Evolutionary conservation across 1,140 invertebrate genomes (phyloP).

Genomic region (Myzus persicae): DNA sequence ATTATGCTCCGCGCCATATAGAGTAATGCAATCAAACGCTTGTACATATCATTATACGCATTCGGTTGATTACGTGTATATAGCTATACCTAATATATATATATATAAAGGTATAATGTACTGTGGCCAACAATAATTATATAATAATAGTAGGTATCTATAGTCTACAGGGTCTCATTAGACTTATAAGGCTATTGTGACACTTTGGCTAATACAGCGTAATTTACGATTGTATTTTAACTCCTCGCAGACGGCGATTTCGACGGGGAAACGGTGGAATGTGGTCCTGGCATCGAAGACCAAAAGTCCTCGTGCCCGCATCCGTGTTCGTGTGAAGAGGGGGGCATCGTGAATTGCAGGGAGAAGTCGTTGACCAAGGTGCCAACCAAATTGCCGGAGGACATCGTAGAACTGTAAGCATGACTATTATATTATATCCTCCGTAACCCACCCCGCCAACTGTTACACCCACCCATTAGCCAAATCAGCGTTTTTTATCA

Average conservation of each 20-base stretch:
- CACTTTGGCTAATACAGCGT: conserved; percentile 17
- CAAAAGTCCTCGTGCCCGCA: conserved; percentile 81
- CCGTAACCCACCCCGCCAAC: background rate
- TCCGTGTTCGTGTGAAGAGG: conserved; percentile 87
- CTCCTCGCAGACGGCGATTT: conserved; percentile 46
- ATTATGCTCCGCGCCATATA: conserved; percentile 9
- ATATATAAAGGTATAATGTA: too few relatives aligned
- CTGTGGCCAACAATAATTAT: background rate
- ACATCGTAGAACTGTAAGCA: conserved; percentile 93
- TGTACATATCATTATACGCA: background rate
- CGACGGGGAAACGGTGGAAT: conserved; percentile 69
- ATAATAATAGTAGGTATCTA: conserved; percentile 24
- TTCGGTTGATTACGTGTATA: background rate
- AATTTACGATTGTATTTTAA: conserved; percentile 40
- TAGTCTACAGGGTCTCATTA: conserved; percentile 35
- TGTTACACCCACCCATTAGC: too few relatives aligned
- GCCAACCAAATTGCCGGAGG: conserved; percentile 88
- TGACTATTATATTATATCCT: background rate
- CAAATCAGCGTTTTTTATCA: background rate
- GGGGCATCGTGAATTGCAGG: conserved; percentile 91
- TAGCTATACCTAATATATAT: background rate
- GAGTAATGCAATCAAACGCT: conserved; percentile 15
- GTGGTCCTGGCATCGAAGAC: conserved; percentile 72
- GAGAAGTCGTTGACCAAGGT: conserved; percentile 89
- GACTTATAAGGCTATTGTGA: conserved; percentile 28